phyloP scores from a whole-genome alignment of 2,113 vertebrate genomes.

The Salvelinus fontinalis region DNA sequence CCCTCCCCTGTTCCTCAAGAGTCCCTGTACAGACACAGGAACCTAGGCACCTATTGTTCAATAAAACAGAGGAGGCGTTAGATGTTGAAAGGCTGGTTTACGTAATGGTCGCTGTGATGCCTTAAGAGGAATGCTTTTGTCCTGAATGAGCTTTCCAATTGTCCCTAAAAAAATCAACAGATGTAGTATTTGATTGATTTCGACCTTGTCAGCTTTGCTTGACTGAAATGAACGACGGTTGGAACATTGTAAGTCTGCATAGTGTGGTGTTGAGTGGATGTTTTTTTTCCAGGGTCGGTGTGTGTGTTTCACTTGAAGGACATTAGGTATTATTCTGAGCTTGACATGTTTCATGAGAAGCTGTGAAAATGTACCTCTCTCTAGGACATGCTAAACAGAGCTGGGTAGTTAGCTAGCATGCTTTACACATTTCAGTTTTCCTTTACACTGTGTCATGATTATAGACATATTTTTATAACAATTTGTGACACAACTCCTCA shows the following conservation, averaged over 20 bases:
- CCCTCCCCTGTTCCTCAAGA: too few species aligned
- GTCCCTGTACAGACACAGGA: too few species aligned
- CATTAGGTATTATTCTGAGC: constrained; percentile 26
- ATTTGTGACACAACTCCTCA: not conserved
- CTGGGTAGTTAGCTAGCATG: not conserved
- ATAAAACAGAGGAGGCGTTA: not conserved
- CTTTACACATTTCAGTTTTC: not conserved
- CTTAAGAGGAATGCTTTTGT: too few species aligned
- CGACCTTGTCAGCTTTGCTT: not conserved
- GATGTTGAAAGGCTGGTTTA: not conserved
- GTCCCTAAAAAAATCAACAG: not conserved
- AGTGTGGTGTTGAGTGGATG: not conserved
- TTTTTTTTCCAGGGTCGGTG: not conserved
- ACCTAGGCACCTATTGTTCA: constrained; percentile 8
- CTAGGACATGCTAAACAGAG: constrained; percentile 30
- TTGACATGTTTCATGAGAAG: constrained; percentile 35
- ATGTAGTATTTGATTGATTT: not conserved
- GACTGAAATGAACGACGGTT: not conserved
- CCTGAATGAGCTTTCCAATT: too few species aligned
- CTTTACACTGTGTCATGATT: too few species aligned
- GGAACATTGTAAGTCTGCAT: not conserved
- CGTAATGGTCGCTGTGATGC: too few species aligned
- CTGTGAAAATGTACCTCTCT: constrained; percentile 32
- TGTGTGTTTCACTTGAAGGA: constrained; percentile 18
- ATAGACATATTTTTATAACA: not conserved